Evolutionary conservation across 2,888 invertebrate species (phyloP).

Genomic region (Xestoiulus laeticollis): DNA sequence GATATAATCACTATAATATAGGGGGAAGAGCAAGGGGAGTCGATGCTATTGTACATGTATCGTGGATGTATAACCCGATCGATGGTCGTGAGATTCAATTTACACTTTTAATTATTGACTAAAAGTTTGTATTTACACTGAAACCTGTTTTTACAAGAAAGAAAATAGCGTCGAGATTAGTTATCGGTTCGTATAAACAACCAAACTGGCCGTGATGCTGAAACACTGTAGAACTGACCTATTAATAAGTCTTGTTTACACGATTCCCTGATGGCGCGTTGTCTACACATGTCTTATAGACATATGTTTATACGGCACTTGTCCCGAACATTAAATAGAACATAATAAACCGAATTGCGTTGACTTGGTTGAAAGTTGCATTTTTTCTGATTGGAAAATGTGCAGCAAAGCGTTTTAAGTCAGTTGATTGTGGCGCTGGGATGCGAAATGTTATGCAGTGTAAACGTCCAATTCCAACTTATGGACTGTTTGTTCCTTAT

Average conservation of each 20-base stretch:
- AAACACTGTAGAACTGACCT: not conserved
- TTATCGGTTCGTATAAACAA: not conserved
- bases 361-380: not conserved
- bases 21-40: not conserved
- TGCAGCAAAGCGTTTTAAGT: not conserved
- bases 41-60: not conserved
- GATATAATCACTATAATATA: too few relatives aligned
- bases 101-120: slow-evolving; percentile 24
- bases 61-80: not conserved
- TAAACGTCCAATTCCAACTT: too few relatives aligned
- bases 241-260: too few relatives aligned
- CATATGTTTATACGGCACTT: not conserved
- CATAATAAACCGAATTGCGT: not conserved
- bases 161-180: slow-evolving; percentile 1
- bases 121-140: slow-evolving; percentile 26
- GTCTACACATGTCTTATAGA: not conserved
- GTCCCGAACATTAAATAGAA: not conserved
- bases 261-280: not conserved
- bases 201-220: slow-evolving; percentile 1
- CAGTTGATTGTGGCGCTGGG: not conserved
- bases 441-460: not conserved
- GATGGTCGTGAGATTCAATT: slow-evolving; percentile 19
- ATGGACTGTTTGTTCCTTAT: too few relatives aligned
- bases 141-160: slow-evolving; percentile 15
- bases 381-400: not conserved